These are phyloP conservation scores for Neoitamus cyanurus DNA, from an alignment of 2,888 invertebrate species.

Conservation along the genomic window DNA sequence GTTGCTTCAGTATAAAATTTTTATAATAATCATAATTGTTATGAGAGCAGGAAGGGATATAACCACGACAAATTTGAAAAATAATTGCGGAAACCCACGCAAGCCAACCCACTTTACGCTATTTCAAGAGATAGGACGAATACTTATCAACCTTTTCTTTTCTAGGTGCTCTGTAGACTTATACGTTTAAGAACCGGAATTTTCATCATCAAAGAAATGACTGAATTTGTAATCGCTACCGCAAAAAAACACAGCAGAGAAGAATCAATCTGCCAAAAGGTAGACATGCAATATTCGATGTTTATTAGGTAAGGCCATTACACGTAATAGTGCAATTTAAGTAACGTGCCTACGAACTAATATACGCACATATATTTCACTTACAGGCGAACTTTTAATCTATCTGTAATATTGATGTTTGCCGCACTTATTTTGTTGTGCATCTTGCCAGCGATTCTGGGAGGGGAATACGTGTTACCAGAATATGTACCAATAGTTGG, in stretches of 20 bases:
- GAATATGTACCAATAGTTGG: background rate
- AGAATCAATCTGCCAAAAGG: background rate
- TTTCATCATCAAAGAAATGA: background rate
- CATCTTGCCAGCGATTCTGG: background rate
- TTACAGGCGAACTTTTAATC: background rate
- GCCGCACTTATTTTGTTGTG: background rate
- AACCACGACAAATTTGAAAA: no score
- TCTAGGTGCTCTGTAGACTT: background rate
- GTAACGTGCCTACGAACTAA: background rate
- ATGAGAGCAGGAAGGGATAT: no score
- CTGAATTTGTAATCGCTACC: background rate
- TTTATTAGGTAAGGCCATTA: background rate
- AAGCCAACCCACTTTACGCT: no score
- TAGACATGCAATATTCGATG: background rate
- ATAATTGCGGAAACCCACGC: no score
- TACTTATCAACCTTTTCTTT: background rate
- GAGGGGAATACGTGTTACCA: background rate
- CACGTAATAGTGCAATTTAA: no score
- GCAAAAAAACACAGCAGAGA: background rate
- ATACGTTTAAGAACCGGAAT: background rate
- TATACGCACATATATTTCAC: background rate
- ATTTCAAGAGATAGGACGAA: background rate
- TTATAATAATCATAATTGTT: no score
- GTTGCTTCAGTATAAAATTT: no score
- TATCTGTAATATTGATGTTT: background rate